Percentiles rank a stretch among this genome's conserved stretches.
Conservation (phyloP, 2,888 invertebrate genomes). For the Cantharis lateralis region DNA sequence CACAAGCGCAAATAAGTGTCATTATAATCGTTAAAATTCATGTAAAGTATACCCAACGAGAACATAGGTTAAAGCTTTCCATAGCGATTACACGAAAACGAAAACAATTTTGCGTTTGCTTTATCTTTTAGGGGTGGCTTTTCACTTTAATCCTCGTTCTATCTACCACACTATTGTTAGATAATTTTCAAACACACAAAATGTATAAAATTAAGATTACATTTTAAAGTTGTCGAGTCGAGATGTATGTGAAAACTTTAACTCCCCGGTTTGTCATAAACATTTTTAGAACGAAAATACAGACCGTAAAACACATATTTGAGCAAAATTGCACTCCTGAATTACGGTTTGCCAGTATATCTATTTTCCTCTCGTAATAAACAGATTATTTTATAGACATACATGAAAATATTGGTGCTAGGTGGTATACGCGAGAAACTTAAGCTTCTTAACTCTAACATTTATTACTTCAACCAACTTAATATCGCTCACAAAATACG, state of each 20-base stretch:
- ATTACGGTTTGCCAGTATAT: conserved; percentile 22
- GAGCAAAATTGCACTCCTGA: conserved; percentile 28
- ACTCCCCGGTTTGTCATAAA: conserved; percentile 25
- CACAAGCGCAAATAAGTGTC: not conserved
- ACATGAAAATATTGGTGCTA: conserved; percentile 15
- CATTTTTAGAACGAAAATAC: conserved; percentile 24
- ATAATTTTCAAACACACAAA: not conserved
- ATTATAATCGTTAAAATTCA: conserved; percentile 1
- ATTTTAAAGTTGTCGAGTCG: conserved; percentile 26
- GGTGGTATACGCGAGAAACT: not conserved
- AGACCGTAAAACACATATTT: conserved; percentile 30
- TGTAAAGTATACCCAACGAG: not conserved
- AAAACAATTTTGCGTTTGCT: not conserved
- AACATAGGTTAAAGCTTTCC: not conserved
- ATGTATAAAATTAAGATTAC: conserved; percentile 21
- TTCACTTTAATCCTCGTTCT: not conserved
- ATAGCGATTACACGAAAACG: conserved; percentile 1
- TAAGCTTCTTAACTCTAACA: not conserved
- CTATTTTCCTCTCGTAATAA: conserved; percentile 22
- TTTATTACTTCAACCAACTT: not conserved
- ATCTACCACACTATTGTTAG: not conserved
- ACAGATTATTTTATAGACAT: conserved; percentile 28
- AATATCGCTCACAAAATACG: not conserved
- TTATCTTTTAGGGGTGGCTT: not conserved
- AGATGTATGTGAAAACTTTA: conserved; percentile 6